These are phyloP conservation scores for Penaeus japonicus DNA, from an alignment of 1,140 invertebrate genomes.

Conservation along the genomic window DNA sequence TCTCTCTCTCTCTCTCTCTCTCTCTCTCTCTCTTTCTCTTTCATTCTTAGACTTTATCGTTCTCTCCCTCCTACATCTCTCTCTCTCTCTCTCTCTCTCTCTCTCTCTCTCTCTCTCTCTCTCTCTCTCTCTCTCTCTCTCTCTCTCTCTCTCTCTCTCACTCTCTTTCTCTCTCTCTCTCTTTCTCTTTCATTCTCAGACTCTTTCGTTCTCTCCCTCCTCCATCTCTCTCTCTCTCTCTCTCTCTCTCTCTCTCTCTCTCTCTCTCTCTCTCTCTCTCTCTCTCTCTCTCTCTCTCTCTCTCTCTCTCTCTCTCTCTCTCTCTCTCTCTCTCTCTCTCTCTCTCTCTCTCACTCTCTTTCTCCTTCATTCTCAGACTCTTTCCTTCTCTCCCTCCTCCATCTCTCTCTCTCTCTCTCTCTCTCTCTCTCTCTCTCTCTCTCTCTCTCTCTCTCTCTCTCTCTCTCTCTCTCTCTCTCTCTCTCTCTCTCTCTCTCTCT, in stretches of 20 bases:
- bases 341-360: background rate
- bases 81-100: slow-evolving; percentile 27
- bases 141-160: slow-evolving; percentile 20
- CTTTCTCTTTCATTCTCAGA: background rate
- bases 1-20: background rate
- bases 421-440: background rate
- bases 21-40: slow-evolving; percentile 2
- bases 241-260: slow-evolving; percentile 2
- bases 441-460: background rate
- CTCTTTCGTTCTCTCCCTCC: background rate
- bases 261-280: slow-evolving; percentile 16
- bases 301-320: too few species aligned
- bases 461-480: background rate
- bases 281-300: background rate
- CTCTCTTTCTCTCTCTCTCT: background rate
- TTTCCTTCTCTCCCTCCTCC: background rate
- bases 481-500: background rate
- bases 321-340: background rate
- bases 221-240: background rate
- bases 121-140: background rate
- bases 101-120: background rate
- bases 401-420: background rate
- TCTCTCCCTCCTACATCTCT: background rate
- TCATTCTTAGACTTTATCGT: background rate
- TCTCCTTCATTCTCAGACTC: background rate